Percentiles rank a stretch among this genome's conserved stretches.
These are phyloP conservation scores for Prunella fulvescens DNA, from an alignment of 2,113 vertebrate species.

Conservation along the genomic window DNA sequence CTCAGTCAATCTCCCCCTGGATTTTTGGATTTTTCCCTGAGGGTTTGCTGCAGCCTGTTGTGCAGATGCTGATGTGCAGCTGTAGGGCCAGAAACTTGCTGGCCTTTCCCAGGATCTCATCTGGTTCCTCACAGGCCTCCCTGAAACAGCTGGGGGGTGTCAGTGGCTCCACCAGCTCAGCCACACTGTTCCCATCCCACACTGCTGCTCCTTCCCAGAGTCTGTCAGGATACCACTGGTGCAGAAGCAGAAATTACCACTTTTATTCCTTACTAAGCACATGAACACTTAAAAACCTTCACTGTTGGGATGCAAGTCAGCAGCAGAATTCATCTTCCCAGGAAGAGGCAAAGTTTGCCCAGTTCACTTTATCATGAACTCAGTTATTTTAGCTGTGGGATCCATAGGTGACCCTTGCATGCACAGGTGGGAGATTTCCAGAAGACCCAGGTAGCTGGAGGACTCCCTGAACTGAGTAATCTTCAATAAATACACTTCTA, in stretches of 20 bases:
- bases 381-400: not conserved
- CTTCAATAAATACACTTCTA: not conserved
- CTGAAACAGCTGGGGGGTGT: not conserved
- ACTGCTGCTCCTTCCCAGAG: not conserved
- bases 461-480: not conserved
- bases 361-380: not conserved
- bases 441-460: not conserved
- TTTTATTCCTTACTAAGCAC: not conserved
- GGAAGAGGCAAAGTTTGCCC: not conserved
- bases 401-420: not conserved
- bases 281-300: not conserved
- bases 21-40: not conserved
- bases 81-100: not conserved
- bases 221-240: accelerated
- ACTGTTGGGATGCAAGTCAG: not conserved
- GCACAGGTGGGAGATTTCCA: not conserved
- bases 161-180: not conserved
- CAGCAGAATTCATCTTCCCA: not conserved
- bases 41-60: not conserved
- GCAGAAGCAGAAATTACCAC: not conserved
- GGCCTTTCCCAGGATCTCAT: not conserved
- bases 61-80: not conserved
- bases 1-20: not conserved
- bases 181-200: not conserved
- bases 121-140: not conserved